Evolutionary conservation across 2,113 vertebrate genomes (phyloP).

Genomic region (Pomatorhinus ruficollis): DNA sequence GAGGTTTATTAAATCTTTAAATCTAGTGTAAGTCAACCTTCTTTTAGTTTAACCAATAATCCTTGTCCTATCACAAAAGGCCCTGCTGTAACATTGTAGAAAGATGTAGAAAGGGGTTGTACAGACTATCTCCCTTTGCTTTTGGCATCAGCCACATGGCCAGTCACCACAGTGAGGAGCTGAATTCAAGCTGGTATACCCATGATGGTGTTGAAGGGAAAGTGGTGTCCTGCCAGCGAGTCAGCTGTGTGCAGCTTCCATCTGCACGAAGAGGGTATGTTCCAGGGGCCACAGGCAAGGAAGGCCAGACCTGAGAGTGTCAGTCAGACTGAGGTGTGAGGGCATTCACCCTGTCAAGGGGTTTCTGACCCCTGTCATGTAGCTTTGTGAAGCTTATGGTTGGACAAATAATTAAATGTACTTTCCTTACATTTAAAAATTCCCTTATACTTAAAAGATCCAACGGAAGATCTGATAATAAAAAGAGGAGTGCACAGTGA

Average conservation of each 20-base stretch:
- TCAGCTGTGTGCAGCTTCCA: not conserved
- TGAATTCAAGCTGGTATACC: not conserved
- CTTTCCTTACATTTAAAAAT: not conserved
- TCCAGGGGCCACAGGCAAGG: not conserved
- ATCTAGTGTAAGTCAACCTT: not conserved
- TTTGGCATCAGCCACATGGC: not conserved
- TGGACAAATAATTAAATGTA: rapidly evolving
- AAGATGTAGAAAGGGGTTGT: not conserved
- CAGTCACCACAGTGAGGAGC: not conserved
- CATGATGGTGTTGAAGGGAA: not conserved
- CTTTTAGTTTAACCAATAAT: not conserved
- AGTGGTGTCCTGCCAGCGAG: rapidly evolving
- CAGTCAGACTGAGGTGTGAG: not conserved
- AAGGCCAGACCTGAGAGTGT: not conserved
- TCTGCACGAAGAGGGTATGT: rapidly evolving
- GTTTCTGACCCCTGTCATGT: not conserved
- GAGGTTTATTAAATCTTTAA: not conserved
- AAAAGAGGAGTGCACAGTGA: not conserved
- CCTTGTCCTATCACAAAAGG: rapidly evolving
- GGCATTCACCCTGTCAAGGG: not conserved
- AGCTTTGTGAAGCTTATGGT: not conserved
- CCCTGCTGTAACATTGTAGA: not conserved
- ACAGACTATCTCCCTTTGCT: not conserved
- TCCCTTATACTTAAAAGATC: not conserved
- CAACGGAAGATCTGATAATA: not conserved